These are phyloP conservation scores for Drosophila takahashii DNA, from an alignment of 1,140 invertebrate genomes.

Conservation along the genomic window DNA sequence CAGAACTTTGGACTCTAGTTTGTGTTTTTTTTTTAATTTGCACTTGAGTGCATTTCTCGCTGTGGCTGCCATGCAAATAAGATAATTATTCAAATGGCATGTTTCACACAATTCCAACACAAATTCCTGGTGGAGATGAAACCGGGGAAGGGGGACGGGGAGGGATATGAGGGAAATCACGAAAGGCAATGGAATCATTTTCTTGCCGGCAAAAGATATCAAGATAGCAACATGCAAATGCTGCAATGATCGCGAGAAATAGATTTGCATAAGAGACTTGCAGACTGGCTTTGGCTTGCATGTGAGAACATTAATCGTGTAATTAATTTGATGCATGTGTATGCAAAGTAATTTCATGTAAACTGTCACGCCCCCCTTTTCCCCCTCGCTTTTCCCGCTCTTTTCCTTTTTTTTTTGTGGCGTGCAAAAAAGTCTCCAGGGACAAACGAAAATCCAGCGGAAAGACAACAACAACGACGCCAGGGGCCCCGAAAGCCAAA, in stretches of 20 bases:
- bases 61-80: conserved; percentile 79
- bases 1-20: conserved; percentile 46
- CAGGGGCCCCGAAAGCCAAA: not conserved
- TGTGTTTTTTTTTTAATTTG: conserved; percentile 77
- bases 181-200: conserved; percentile 82
- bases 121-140: conserved; percentile 60
- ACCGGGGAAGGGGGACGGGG: not conserved
- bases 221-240: conserved; percentile 81
- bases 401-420: conserved; percentile 17
- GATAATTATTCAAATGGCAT: conserved; percentile 85
- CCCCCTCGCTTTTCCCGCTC: not conserved
- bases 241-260: conserved; percentile 79
- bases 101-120: conserved; percentile 84
- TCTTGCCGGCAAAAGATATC: conserved; percentile 75
- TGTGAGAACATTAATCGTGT: conserved; percentile 85
- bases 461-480: conserved; percentile 24
- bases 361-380: conserved; percentile 69
- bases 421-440: conserved; percentile 38
- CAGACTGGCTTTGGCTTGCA: conserved; percentile 59
- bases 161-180: conserved; percentile 40
- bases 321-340: conserved; percentile 85
- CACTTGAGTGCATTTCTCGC: conserved; percentile 65
- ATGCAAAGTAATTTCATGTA: conserved; percentile 85
- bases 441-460: conserved; percentile 44
- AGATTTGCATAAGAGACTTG: conserved; percentile 73